Base-by-base conservation (phyloP, 2,888 invertebrate species). In the Heliconius charithonia region DNA sequence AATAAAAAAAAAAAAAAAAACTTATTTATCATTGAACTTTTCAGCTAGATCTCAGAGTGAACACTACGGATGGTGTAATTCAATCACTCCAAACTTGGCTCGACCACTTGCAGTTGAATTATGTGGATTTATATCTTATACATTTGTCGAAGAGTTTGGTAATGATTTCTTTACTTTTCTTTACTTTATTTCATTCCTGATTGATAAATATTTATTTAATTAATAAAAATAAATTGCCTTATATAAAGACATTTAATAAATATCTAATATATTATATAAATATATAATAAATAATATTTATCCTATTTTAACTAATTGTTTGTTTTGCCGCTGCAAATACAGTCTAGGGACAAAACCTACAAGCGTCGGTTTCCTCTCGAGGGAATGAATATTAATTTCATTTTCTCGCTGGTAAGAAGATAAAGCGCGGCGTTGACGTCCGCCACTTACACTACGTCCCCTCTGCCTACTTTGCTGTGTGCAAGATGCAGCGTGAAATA, bases 41-140 rank as follows among this genome's bases (percentile, higher is more conserved):
- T 67, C 37, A 67, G 66, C 12, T 67, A 37, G n/a, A 32, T 65
- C 12, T 67, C 19, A 67, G 12, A 10, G 66, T 37, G 12, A 67
- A 67, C n/a, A 67, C 22, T 37, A 67, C 66, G n/a, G 66, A 67
- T 22, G 37, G n/a, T 3, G 66, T 67, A 4, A n/a, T 37, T 37
- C 10, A 67, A 37, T 37, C 66, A 4, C n/a, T 67, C 1, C n/a
- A 4, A 67, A 51, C 27, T 32, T 65, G 75, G 12, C 37, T 78
- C 37, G 27, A 25, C 16, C 71, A 13, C 6, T 70, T 75, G 13
- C 67, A 75, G 22, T 29, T 75, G 13, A 0, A 76, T 76, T 77
- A 84, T 83, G 65, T 84, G 81, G 83, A 79, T 66, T 80, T 70
- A 76, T 79, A 32, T 62, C 70, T 78, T 6, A 75, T 78, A 51